Percentiles rank a stretch among this genome's conserved stretches.
phyloP scores from a whole-genome alignment of 2,888 invertebrate genomes.

The Drosophila phalerata region DNA sequence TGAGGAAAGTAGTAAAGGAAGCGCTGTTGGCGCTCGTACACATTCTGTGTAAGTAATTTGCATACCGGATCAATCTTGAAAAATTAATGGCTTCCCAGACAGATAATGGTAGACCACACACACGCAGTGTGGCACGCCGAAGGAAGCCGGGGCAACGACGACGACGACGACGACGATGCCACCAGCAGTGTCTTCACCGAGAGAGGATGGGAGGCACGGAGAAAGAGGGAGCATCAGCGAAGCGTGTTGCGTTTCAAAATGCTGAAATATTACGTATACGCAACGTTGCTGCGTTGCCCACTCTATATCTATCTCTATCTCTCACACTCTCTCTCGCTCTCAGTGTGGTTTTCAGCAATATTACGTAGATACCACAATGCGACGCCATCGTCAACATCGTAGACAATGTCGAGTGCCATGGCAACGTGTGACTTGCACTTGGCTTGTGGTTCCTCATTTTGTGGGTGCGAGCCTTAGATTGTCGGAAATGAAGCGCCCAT shows the following conservation, averaged over 20 bases:
- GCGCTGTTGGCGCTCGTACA: constrained; percentile 67
- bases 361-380: constrained; percentile 65
- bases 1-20: constrained; percentile 68
- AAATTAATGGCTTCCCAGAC: constrained; percentile 84
- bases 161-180: constrained; percentile 30
- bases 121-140: constrained; percentile 44
- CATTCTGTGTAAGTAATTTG: constrained; percentile 82
- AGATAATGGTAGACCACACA: constrained; percentile 81
- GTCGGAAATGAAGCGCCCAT: constrained; percentile 72
- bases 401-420: constrained; percentile 63
- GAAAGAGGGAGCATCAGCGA: constrained; percentile 47
- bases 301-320: constrained; percentile 8
- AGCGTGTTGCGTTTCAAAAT: constrained; percentile 68
- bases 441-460: constrained; percentile 54
- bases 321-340: constrained; percentile 8
- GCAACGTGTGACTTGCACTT: constrained; percentile 69
- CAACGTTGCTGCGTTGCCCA: constrained; percentile 53
- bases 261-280: constrained; percentile 81
- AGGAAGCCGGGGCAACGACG: constrained; percentile 45
- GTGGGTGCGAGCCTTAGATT: constrained; percentile 60
- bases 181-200: constrained; percentile 28
- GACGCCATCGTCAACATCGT: constrained; percentile 41
- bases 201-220: neutral
- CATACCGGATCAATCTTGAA: constrained; percentile 85
- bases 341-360: constrained; percentile 67